Conservation (phyloP, 2,888 invertebrate species). For the Oxyteleia sp. region DNA sequence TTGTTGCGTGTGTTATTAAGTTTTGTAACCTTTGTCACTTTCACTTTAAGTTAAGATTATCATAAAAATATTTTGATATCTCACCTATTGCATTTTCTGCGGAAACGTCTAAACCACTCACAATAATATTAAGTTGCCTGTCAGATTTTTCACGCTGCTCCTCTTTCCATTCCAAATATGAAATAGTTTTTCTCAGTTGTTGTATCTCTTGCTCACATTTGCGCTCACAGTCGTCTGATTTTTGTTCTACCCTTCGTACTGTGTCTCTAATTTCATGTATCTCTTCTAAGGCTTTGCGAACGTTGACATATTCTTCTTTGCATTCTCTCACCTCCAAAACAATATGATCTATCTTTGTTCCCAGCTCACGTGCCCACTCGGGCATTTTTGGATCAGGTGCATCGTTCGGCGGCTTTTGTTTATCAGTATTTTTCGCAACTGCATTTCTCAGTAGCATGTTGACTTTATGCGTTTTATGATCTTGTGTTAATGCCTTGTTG, state of each 20-base stretch:
- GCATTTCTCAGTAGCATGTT: too few species aligned
- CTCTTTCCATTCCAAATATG: background rate
- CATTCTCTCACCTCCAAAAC: background rate
- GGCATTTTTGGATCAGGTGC: background rate
- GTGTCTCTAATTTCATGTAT: background rate
- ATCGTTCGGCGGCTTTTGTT: too few species aligned
- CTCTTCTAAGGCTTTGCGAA: background rate
- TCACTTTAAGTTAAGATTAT: too few species aligned
- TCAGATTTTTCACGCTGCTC: background rate
- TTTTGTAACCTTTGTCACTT: background rate
- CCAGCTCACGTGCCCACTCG: background rate
- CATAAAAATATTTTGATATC: background rate
- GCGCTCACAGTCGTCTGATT: background rate
- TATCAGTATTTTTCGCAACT: too few species aligned
- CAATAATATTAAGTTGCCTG: too few species aligned
- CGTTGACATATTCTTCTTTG: background rate
- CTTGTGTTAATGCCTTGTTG: too few species aligned
- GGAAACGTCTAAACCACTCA: background rate
- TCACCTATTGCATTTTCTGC: background rate
- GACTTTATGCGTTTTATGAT: too few species aligned
- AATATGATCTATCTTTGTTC: background rate
- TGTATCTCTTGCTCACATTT: background rate
- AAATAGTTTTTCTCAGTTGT: background rate
- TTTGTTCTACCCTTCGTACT: too few species aligned
- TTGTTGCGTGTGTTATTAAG: background rate